phyloP scores from a whole-genome alignment of 2,797 vertebrate species.

The Manis pentadactyla region DNA sequence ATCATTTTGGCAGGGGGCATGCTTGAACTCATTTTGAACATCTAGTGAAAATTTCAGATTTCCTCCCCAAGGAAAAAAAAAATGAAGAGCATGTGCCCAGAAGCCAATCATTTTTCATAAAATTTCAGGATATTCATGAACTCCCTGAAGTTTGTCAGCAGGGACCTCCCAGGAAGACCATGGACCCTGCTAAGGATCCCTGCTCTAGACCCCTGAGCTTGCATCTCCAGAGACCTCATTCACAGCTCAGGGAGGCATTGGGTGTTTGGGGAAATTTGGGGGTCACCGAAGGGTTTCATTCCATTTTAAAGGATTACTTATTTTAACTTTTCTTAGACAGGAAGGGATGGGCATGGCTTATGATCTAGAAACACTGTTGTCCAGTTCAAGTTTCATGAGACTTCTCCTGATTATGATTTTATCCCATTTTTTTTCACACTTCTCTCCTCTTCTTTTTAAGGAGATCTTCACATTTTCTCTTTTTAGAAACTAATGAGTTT shows the following conservation, averaged over 20 bases:
- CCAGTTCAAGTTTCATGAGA: neutral
- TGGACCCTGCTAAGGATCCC: neutral
- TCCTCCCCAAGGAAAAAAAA: too few relatives aligned
- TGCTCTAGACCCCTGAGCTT: neutral
- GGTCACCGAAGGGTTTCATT: neutral
- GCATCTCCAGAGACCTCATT: neutral
- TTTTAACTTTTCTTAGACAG: neutral
- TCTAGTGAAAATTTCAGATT: neutral
- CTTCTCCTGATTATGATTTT: neutral
- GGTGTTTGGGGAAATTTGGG: neutral
- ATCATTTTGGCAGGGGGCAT: neutral
- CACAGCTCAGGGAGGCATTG: neutral
- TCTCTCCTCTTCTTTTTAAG: neutral
- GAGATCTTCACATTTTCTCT: neutral
- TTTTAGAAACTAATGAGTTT: neutral
- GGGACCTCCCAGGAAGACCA: neutral
- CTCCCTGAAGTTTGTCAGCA: neutral
- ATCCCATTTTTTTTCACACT: neutral
- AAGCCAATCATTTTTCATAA: neutral
- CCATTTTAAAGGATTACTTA: neutral
- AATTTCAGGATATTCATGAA: neutral
- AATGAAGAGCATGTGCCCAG: neutral
- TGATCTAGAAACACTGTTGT: neutral
- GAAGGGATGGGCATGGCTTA: neutral
- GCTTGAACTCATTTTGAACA: neutral